These are phyloP conservation scores for Gymnoscopelus braueri DNA, from an alignment of 2,797 vertebrate genomes.

Conservation along the genomic window DNA sequence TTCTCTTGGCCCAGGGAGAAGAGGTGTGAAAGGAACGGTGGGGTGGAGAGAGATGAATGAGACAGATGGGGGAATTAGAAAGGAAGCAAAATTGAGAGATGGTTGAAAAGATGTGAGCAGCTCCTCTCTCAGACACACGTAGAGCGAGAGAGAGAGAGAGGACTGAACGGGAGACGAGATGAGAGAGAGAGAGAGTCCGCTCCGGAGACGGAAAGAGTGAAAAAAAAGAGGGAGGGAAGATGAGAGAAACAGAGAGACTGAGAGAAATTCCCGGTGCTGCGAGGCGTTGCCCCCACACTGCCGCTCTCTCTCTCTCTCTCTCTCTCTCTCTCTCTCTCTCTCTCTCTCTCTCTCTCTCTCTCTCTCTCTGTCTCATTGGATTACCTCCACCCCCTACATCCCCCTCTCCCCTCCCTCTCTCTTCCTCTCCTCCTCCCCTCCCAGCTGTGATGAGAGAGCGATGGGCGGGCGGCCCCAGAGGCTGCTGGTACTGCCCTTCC, in stretches of 20 bases:
- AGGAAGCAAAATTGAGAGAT: conserved; percentile 1
- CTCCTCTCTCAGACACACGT: conserved; percentile 12
- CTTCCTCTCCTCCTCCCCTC: conserved; percentile 59
- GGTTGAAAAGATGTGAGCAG: conserved; percentile 31
- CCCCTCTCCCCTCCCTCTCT: conserved; percentile 30
- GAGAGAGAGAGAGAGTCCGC: conserved; percentile 37
- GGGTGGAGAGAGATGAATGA: not conserved
- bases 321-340: conserved; percentile 69
- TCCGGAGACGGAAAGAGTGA: conserved; percentile 50
- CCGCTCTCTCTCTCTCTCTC: conserved; percentile 71
- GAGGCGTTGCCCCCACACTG: conserved; percentile 77
- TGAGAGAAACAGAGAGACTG: conserved; percentile 57
- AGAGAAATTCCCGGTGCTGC: conserved; percentile 70
- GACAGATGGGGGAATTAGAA: conserved; percentile 3
- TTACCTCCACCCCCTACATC: conserved; percentile 74
- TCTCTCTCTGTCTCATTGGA: conserved; percentile 75
- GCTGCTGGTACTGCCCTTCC: conserved; percentile 70
- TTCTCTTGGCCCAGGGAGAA: conserved; percentile 1
- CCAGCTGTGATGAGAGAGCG: conserved; percentile 78
- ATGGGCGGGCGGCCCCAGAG: conserved; percentile 64
- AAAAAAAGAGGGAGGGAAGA: conserved; percentile 20
- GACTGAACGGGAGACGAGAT: conserved; percentile 51
- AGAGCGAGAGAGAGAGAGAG: conserved; percentile 23
- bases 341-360: conserved; percentile 63
- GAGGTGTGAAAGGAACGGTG: not conserved